Base-by-base conservation (phyloP, 1,140 invertebrate genomes). In the Micrasema minimum region DNA sequence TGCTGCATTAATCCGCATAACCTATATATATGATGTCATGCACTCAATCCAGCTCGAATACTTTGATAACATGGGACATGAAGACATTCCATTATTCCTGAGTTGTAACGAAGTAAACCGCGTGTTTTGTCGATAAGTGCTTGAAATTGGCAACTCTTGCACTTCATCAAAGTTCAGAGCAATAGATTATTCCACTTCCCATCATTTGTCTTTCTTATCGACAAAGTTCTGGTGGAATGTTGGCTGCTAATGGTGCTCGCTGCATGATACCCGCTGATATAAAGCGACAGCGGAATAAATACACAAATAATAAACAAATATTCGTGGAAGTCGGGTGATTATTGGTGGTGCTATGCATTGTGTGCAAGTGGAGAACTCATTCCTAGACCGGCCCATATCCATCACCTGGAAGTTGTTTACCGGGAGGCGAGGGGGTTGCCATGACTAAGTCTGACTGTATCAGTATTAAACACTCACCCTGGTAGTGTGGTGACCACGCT, bases 361-460 rank as follows among this genome's bases (percentile, higher is more conserved):
- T 57, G 26, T 57, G 53, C 53, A 57, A 57, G 53, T 57, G 11
- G 12, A 14, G 11, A 11, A 57, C 53, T n/a, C 53, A 14, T 31
- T 31, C 51, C 4, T n/a, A 6, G 11, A 14, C 20, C 16, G 1
- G 7, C 12, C 41, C 48, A 18, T 43, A 57, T 66, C 68, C 64
- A 51, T 48, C 12, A 45, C 45, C 55, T 67, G 55, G n/a, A n/a
- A n/a, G 69, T 68, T 74, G 69, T 71, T 74, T 74, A 57, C 46
- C 37, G 23, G n/a, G n/a, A n/a, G n/a, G n/a, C 68, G 64, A 64
- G 50, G 46, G 65, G 69, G 72, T 74, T 74, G 72, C 72, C 65
- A 74, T 74, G 72, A 65, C 69, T 70, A 59, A 68, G 61, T 71
- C 35, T 66, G 18, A 7, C 31, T n/a, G n/a, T n/a, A n/a, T n/a